Evolutionary conservation across 2,797 vertebrate genomes (phyloP), one percentile per base, ranked within the genome.

Genomic region (Lutjanus campechanus): DNA sequence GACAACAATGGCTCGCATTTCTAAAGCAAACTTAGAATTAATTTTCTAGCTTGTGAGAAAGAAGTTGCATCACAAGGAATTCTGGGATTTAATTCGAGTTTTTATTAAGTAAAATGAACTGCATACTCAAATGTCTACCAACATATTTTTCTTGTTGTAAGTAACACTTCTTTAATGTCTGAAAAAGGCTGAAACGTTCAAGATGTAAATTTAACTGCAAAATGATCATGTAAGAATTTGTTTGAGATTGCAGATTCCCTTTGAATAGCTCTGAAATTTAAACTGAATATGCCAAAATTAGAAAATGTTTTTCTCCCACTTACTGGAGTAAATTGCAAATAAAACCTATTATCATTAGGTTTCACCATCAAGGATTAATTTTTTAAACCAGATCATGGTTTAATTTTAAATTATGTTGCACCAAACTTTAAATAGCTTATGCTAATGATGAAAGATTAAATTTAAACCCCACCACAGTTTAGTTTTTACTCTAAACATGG

Each of bases 21-120:
- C 74, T 17, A 86, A 73, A 77, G 68, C 70, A 64, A 74, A 65
- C 70, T 15, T 11, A 16, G 51, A 61, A 54, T 74, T 73, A 16
- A 22, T 70, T 77, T 51, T 71, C 15, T 36, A 5, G n/a, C 54
- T 44, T 69, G 43, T 60, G 63, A 65, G 76, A 68, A 75, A 22
- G 41, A 46, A 36, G 8, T 25, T 64, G 59, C 7, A 44, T 29
- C 69, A 41, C 10, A 16, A 51, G 13, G 36, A 13, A 41, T 60
- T 36, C 0, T 12, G 13, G 16, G 13, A 60, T n/a, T 64, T 19
- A 6, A 36, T 15, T 22, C 0, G 16, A 11, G 9, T 17, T 75
- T 64, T 65, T 50, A 43, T 25, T 16, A 59, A 71, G 25, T 13
- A 8, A 44, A 51, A 41, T 60, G 1, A 40, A 61, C 12, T 73